A percentile compares a stretch with the other conserved stretches of the same genome.
These are phyloP conservation scores for Andricus grossulariae DNA, from an alignment of 1,140 invertebrate species.

Conservation along the genomic window DNA sequence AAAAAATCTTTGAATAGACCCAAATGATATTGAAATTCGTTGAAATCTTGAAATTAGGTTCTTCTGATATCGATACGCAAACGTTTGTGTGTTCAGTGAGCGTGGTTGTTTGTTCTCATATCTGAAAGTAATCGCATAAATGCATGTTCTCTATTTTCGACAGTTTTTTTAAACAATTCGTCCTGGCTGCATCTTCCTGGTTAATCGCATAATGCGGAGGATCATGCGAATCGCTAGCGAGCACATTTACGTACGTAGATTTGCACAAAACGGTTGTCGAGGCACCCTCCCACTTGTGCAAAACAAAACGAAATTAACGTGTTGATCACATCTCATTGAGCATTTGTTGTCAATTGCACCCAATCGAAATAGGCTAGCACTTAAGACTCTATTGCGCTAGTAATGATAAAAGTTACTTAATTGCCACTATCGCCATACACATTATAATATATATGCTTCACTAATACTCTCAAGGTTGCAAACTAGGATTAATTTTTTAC, in stretches of 20 bases:
- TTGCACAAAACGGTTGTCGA: slow-evolving; percentile 39
- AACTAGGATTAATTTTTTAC: slow-evolving; percentile 49
- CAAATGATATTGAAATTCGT: background rate
- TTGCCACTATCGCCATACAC: slow-evolving; percentile 44
- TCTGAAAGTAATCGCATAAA: slow-evolving; percentile 63
- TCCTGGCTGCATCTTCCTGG: slow-evolving; percentile 62
- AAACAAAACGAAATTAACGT: slow-evolving; percentile 9
- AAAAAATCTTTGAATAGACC: too few species aligned
- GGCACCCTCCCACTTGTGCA: slow-evolving; percentile 28
- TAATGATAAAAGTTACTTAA: slow-evolving; percentile 44
- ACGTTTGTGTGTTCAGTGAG: slow-evolving; percentile 26
- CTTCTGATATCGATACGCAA: slow-evolving; percentile 21
- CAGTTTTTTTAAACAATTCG: slow-evolving; percentile 72
- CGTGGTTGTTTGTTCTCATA: slow-evolving; percentile 26
- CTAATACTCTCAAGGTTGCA: slow-evolving; percentile 65
- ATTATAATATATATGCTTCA: slow-evolving; percentile 57
- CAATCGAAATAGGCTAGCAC: slow-evolving; percentile 41
- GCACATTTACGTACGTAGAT: slow-evolving; percentile 40
- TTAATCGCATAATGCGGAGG: slow-evolving; percentile 57
- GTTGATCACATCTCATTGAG: slow-evolving; percentile 33
- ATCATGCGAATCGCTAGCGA: slow-evolving; percentile 35
- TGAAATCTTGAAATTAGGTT: slow-evolving; percentile 25
- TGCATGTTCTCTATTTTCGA: slow-evolving; percentile 71
- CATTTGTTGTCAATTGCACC: slow-evolving; percentile 51
- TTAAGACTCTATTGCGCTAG: slow-evolving; percentile 43